These are phyloP conservation scores for Celastrina argiolus DNA, from an alignment of 2,888 invertebrate species.

Conservation along the genomic window DNA sequence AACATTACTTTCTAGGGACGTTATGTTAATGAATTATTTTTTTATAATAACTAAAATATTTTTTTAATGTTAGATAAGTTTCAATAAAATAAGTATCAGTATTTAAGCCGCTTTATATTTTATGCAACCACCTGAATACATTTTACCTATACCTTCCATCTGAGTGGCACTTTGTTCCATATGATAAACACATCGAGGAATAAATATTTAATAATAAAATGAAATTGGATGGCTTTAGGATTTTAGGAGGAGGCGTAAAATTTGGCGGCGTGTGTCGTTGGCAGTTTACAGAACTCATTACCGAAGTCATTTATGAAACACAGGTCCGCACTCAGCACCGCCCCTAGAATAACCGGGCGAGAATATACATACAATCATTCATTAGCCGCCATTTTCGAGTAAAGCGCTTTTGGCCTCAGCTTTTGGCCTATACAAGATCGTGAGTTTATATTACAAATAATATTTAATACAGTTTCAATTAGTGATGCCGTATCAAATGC, in stretches of 20 bases:
- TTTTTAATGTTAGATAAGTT: not conserved
- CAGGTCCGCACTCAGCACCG: conserved; percentile 50
- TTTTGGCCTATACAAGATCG: not conserved
- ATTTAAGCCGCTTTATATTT: not conserved
- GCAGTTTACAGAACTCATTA: conserved; percentile 56
- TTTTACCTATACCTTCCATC: not conserved
- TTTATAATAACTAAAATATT: not conserved
- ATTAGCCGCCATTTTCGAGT: conserved; percentile 5
- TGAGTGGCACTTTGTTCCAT: not conserved
- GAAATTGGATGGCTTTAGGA: not conserved
- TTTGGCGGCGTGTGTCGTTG: conserved; percentile 50
- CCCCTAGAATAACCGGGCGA: conserved; percentile 28
- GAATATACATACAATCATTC: conserved; percentile 1
- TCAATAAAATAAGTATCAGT: not conserved
- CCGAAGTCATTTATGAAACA: conserved; percentile 55
- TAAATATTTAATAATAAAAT: not conserved
- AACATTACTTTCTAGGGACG: not conserved
- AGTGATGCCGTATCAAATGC: not conserved
- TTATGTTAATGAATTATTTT: not conserved
- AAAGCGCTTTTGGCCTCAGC: not conserved
- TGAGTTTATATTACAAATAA: not conserved
- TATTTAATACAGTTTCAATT: conserved; percentile 1
- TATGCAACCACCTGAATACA: not conserved
- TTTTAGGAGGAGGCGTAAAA: conserved; percentile 39
- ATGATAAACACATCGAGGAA: not conserved